A percentile compares a stretch with the other conserved stretches of the same genome.
Evolutionary conservation across 2,888 invertebrate genomes (phyloP).

Genomic region (Aromia moschata): DNA sequence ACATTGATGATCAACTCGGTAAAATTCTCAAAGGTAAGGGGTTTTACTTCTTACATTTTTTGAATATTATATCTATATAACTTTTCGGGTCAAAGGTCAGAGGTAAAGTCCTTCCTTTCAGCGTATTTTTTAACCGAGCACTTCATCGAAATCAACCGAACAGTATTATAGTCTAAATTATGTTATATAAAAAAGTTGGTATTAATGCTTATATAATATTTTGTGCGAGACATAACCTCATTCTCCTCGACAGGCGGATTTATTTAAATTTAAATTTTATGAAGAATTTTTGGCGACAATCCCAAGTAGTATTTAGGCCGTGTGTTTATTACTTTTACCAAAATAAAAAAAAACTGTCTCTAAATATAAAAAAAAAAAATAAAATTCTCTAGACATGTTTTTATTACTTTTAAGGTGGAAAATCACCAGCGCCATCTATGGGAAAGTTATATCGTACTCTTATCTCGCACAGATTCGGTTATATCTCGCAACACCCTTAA

Average conservation of each 20-base stretch:
- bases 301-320: no score
- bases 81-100: neutral
- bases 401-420: no score
- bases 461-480: neutral
- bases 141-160: slow-evolving; percentile 14
- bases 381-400: no score
- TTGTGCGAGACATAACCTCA: slow-evolving; percentile 7
- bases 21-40: no score
- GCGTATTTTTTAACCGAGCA: slow-evolving; percentile 16
- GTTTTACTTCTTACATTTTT: no score
- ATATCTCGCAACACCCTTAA: slow-evolving; percentile 2
- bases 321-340: no score
- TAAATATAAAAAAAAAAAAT: no score
- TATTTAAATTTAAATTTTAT: no score
- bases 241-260: neutral
- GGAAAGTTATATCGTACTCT: neutral
- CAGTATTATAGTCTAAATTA: slow-evolving; percentile 19
- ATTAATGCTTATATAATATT: slow-evolving; percentile 7
- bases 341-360: no score
- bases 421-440: neutral
- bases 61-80: no score
- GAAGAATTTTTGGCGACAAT: no score
- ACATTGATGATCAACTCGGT: slow-evolving; percentile 19
- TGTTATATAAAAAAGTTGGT: slow-evolving; percentile 25
- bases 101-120: slow-evolving; percentile 7